Percentiles rank a stretch among this genome's conserved stretches.
phyloP scores from a whole-genome alignment of 1,140 invertebrate species.

The Rhagoletis pomonella region DNA sequence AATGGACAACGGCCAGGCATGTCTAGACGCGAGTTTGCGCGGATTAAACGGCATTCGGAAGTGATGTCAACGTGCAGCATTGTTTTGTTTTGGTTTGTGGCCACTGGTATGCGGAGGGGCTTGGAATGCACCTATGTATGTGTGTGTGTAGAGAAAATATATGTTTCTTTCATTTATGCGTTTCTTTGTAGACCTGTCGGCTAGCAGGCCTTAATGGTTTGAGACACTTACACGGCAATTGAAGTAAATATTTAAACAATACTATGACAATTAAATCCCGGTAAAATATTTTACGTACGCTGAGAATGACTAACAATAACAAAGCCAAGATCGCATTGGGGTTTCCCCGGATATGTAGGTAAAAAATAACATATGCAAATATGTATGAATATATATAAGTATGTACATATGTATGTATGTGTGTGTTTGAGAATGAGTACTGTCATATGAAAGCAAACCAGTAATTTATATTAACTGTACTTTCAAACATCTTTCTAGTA shows the following conservation, averaged over 20 bases:
- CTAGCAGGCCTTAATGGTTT: background rate
- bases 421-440: no score
- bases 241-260: background rate
- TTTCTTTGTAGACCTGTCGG: constrained; percentile 15
- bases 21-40: background rate
- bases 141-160: background rate
- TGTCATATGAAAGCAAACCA: no score
- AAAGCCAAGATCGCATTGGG: background rate
- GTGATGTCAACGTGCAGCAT: background rate
- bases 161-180: background rate
- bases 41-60: background rate
- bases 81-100: background rate
- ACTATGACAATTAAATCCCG: background rate
- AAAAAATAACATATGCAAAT: background rate
- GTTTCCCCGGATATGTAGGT: background rate
- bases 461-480: no score
- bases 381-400: no score
- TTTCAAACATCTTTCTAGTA: no score
- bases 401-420: no score
- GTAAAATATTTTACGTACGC: background rate
- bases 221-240: background rate
- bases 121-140: background rate
- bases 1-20: background rate
- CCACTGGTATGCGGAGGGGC: background rate
- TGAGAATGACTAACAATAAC: background rate